phyloP scores from a whole-genome alignment of 2,888 invertebrate species.

The Diloba caeruleocephala region DNA sequence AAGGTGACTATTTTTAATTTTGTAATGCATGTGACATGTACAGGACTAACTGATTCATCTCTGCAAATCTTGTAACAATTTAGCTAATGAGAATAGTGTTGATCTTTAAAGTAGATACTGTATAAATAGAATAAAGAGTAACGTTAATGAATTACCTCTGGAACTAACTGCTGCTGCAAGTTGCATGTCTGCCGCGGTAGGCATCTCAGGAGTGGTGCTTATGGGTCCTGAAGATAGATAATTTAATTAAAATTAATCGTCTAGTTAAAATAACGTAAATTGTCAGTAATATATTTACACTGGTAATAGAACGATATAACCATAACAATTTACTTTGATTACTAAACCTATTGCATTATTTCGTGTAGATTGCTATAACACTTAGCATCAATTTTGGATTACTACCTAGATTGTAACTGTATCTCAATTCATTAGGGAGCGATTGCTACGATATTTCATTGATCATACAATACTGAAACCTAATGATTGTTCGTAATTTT shows the following conservation, averaged over 20 bases:
- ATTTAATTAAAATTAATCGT: constrained; percentile 5
- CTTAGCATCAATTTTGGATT: constrained; percentile 15
- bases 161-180: constrained; percentile 82
- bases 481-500: background rate
- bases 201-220: constrained; percentile 86
- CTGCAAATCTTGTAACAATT: too few relatives aligned
- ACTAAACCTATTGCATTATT: constrained; percentile 5
- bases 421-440: constrained; percentile 2
- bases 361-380: constrained; percentile 6
- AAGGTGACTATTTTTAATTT: too few relatives aligned
- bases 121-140: background rate
- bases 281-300: background rate
- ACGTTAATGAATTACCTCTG: constrained; percentile 68
- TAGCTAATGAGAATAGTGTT: too few relatives aligned
- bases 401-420: background rate
- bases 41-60: too few relatives aligned
- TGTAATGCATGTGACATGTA: too few relatives aligned
- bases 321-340: background rate
- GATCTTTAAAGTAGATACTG: too few relatives aligned
- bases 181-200: constrained; percentile 86
- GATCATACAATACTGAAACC: background rate
- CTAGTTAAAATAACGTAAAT: background rate
- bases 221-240: constrained; percentile 75
- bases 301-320: background rate
- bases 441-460: background rate